A percentile compares a stretch with the other conserved stretches of the same genome.
Conservation (phyloP, 2,797 vertebrate genomes). For the Garrulus glandarius region DNA sequence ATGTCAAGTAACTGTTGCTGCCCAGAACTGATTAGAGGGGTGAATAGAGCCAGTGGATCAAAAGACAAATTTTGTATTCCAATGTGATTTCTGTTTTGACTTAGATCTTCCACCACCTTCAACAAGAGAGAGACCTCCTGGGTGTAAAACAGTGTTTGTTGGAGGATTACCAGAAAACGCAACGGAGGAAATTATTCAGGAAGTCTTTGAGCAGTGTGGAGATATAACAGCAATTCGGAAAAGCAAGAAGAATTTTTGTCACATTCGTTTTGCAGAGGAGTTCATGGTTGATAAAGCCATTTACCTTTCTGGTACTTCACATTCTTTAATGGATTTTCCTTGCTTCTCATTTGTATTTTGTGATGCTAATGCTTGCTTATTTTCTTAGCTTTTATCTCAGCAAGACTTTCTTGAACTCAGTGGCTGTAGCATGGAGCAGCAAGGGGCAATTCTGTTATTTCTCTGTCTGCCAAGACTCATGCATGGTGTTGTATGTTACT, state of each 20-base stretch:
- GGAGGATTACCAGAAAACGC: constrained; percentile 89
- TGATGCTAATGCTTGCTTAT: constrained; percentile 46
- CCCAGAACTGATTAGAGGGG: not conserved
- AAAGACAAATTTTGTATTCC: constrained; percentile 47
- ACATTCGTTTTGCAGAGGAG: constrained; percentile 88
- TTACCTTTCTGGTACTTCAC: constrained; percentile 86
- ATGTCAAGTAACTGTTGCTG: not conserved
- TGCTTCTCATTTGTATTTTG: constrained; percentile 55
- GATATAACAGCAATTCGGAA: constrained; percentile 88
- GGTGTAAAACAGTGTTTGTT: constrained; percentile 89
- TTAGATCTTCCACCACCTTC: constrained; percentile 88
- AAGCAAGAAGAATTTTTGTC: constrained; percentile 93
- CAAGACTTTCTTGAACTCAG: not conserved
- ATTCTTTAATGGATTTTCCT: constrained; percentile 54
- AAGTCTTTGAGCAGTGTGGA: constrained; percentile 89
- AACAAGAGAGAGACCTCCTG: constrained; percentile 86
- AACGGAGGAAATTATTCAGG: constrained; percentile 86
- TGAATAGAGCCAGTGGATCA: constrained; percentile 20
- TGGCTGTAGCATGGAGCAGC: not conserved
- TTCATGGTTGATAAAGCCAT: constrained; percentile 92
- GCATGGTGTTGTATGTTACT: not conserved
- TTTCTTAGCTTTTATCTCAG: constrained; percentile 46
- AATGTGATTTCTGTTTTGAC: constrained; percentile 56
- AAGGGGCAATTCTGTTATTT: not conserved
- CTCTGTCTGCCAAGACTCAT: not conserved